phyloP scores from a whole-genome alignment of 2,888 invertebrate genomes.

The Pinctada fucata region DNA sequence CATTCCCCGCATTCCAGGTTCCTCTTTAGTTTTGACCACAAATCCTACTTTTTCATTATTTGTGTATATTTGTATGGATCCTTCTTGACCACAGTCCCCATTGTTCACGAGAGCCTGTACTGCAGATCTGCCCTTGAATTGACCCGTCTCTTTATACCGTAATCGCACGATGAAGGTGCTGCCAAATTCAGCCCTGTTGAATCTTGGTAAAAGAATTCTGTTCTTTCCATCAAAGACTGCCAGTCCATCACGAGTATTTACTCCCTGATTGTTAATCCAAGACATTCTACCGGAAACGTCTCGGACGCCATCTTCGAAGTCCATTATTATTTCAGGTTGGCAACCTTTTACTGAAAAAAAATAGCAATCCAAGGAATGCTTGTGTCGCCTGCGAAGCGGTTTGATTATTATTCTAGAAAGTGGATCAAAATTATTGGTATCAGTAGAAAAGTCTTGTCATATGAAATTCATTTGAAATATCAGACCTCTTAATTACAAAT shows the following conservation, averaged over 20 bases:
- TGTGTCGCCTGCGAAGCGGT: no score
- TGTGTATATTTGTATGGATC: conserved; percentile 58
- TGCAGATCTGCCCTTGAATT: background rate
- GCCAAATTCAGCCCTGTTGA: conserved; percentile 59
- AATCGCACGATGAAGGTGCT: conserved; percentile 57
- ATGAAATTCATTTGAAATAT: no score
- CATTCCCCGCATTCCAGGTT: background rate
- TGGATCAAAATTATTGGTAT: no score
- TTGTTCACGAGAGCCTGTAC: conserved; percentile 61
- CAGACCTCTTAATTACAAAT: no score
- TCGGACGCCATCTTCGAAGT: conserved; percentile 47
- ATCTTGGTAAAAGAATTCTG: conserved; percentile 61
- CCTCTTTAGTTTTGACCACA: conserved; percentile 19
- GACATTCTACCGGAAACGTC: conserved; percentile 54
- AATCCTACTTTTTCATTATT: conserved; percentile 30
- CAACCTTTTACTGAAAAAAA: conserved; percentile 45
- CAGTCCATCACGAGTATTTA: conserved; percentile 51
- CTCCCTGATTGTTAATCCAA: conserved; percentile 53
- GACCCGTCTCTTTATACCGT: conserved; percentile 49
- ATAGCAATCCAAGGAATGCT: background rate
- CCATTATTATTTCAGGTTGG: conserved; percentile 53
- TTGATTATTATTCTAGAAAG: no score
- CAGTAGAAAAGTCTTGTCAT: no score
- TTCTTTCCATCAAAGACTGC: conserved; percentile 63
- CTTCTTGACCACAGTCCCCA: conserved; percentile 58